Base-by-base conservation (phyloP, 2,113 vertebrate genomes). In the Cairina moschata region DNA sequence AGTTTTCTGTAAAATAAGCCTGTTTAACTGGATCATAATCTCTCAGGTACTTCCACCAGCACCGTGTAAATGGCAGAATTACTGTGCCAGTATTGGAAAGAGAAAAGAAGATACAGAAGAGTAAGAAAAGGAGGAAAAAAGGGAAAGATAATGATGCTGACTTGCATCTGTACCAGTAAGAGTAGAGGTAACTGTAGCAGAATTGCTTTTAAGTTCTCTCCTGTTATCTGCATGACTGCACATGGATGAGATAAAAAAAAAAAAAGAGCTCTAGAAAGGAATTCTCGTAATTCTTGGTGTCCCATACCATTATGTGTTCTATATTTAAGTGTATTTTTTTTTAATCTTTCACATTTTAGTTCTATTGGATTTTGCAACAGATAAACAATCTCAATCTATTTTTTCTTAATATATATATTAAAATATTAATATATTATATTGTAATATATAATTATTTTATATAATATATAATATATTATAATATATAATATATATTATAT, bases 81-180 rank as follows among this genome's bases (percentile, higher is more conserved):
- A 81, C 5, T 9, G 8, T 72, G 23, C 4, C 8, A 46, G 13
- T 13, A 26, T 0, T 1, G 0, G 11, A 8, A 38, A n/a, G 6
- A 17, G 4, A n/a, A 29, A 2, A 31, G 67, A 38, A 34, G 9
- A 20, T 25, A 6, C 18, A 46, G 17, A 16, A 14, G 13, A 32
- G 2, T 4, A 67, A 78, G 14, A 34, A 63, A 52, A 83, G 38
- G 14, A 54, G 29, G 12, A 63, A 68, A 4, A 66, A 72, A 46
- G 13, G 9, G 2, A 13, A 9, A 62, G 10, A 2, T 50, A 66
- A 65, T 31, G 26, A 32, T 73, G 21, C 7, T 76, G 10, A 68
- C 5, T 12, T 77, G 13, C 15, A 71, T 16, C 17, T 32, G 11
- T 83, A 58, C 14, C 17, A 42, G 3, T 31, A 74, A 50, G 5